Conservation (phyloP, 2,113 vertebrate genomes). For the Bungarus multicinctus region DNA sequence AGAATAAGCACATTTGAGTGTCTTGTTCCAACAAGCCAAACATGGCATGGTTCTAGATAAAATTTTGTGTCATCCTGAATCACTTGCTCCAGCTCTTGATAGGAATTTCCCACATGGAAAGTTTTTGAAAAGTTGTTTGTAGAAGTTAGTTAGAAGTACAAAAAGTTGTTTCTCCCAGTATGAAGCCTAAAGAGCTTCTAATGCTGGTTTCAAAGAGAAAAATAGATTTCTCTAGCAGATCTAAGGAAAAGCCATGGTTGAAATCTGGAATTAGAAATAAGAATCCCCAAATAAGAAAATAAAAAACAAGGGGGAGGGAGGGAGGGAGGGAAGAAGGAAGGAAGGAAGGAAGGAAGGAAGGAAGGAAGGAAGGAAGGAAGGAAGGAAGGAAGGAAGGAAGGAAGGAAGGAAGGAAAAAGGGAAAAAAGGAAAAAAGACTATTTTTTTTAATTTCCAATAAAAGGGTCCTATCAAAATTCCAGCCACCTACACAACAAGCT, state of each 20-base stretch:
- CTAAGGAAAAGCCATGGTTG: conserved; percentile 24
- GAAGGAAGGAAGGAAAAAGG: no score
- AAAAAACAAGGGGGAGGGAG: not conserved
- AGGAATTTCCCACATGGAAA: not conserved
- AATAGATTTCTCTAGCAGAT: conserved; percentile 33
- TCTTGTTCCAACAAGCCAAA: not conserved
- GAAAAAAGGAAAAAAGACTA: not conserved
- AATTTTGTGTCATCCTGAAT: not conserved
- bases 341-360: no score
- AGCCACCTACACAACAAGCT: not conserved
- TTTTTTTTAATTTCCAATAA: not conserved
- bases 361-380: no score
- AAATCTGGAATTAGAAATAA: conserved; percentile 35
- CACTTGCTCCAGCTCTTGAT: not conserved
- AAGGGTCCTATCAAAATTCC: not conserved
- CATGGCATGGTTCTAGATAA: not conserved
- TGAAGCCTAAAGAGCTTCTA: conserved; percentile 28
- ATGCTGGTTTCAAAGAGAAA: conserved; percentile 25
- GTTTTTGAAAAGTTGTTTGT: not conserved
- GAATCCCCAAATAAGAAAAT: conserved; percentile 31
- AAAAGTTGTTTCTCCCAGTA: not conserved
- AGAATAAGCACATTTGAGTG: not conserved
- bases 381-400: no score
- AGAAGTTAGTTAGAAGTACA: not conserved
- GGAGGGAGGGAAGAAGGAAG: not conserved